Conservation (phyloP, 2,888 invertebrate genomes). For the Ormyrus thymus region DNA sequence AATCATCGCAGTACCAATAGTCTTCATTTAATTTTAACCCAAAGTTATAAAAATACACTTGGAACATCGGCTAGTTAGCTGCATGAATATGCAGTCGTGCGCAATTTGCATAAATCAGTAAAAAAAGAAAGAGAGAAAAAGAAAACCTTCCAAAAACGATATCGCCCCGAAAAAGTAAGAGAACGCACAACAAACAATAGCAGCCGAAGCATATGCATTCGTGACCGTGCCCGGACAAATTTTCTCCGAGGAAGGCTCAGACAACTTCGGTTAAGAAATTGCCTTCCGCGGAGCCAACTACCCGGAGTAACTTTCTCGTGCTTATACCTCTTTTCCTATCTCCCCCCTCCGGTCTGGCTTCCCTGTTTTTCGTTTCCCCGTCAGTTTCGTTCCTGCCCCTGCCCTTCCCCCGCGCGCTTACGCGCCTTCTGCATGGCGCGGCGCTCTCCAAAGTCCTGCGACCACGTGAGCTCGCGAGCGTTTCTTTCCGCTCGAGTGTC, state of each 20-base stretch:
- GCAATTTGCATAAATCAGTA: too few relatives aligned
- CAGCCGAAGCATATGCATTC: background rate
- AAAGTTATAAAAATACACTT: too few relatives aligned
- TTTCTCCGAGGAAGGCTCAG: constrained; percentile 41
- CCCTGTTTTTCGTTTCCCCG: background rate
- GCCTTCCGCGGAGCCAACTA: constrained; percentile 62
- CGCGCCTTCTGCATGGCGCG: background rate
- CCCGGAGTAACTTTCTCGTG: constrained; percentile 49
- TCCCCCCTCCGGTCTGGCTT: constrained; percentile 29
- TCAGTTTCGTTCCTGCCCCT: background rate
- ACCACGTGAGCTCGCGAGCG: background rate
- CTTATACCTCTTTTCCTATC: constrained; percentile 53
- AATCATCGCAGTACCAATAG: too few relatives aligned
- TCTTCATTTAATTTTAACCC: too few relatives aligned
- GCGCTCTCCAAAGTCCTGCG: background rate
- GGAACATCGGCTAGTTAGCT: too few relatives aligned
- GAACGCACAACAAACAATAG: constrained; percentile 10
- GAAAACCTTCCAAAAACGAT: background rate
- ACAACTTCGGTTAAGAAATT: constrained; percentile 67
- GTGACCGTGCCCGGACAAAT: constrained; percentile 16
- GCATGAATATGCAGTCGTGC: too few relatives aligned
- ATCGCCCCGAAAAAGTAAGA: background rate
- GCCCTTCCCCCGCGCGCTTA: constrained; percentile 19
- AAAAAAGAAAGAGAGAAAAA: too few relatives aligned
- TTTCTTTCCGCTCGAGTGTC: constrained; percentile 36